These are phyloP conservation scores for Keiferia lycopersicella DNA, from an alignment of 2,888 invertebrate species.

Conservation along the genomic window DNA sequence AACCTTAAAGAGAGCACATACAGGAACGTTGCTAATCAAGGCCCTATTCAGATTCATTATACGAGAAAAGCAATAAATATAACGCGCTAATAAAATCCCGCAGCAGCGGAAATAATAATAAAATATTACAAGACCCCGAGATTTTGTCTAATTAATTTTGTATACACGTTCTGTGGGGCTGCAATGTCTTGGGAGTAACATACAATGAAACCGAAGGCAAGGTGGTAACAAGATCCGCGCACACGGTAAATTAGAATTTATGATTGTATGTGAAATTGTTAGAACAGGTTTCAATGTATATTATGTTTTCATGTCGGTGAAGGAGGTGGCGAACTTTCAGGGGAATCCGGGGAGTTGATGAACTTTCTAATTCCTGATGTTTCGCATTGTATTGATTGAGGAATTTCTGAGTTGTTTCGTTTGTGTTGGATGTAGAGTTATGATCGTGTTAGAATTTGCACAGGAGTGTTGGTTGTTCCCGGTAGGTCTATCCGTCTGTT, in stretches of 20 bases:
- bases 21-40: conserved; percentile 71
- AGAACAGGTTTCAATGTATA: conserved; percentile 70
- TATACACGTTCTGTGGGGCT: conserved; percentile 72
- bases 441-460: neutral
- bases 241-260: conserved; percentile 79
- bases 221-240: conserved; percentile 74
- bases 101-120: conserved; percentile 77
- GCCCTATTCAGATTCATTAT: conserved; percentile 72
- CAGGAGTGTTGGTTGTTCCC: neutral
- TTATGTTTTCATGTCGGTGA: conserved; percentile 47
- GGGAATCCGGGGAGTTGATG: conserved; percentile 51
- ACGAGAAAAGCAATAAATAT: conserved; percentile 76
- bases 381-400: conserved; percentile 38
- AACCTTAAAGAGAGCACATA: conserved; percentile 66
- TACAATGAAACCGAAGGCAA: conserved; percentile 74
- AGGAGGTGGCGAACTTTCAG: conserved; percentile 57
- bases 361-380: conserved; percentile 57
- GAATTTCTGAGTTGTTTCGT: neutral
- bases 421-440: neutral
- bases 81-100: conserved; percentile 73
- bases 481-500: conserved; percentile 12
- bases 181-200: conserved; percentile 77
- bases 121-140: conserved; percentile 77
- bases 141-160: conserved; percentile 81
- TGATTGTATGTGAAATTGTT: conserved; percentile 80